Evolutionary conservation across 2,888 invertebrate genomes (phyloP), one percentile per base, ranked within the genome.

Genomic region (Trissoscelio sp.): DNA sequence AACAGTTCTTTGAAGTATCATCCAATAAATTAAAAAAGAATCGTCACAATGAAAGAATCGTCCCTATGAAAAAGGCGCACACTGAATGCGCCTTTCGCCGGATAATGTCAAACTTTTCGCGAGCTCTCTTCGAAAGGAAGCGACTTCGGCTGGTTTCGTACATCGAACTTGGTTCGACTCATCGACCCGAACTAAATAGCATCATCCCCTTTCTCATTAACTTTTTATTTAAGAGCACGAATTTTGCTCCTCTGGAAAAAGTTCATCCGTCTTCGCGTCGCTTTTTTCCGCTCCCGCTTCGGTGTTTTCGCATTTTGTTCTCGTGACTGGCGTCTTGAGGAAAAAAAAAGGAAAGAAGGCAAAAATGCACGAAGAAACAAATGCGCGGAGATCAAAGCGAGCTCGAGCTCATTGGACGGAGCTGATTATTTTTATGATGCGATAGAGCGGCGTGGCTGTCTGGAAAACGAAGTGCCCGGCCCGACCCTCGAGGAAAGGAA

Each of bases 361-460:
- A 67, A 64, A 77, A 81, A 79, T 84, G 85, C 85, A 86, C 79
- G 81, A 82, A 85, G 88, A 90, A 89, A 90, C 90, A 91, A 90
- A 90, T 88, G 90, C 87, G 77, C 70, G 82, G 85, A 90, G 91
- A 91, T 91, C 91, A 91, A 91, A 91, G 91, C 88, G 78, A 85
- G 86, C 85, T 77, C 78, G 86, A 85, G 87, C 87, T 89, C 89
- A 88, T 88, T 87, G 89, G 89, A 88, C 86, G 87, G 84, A 88
- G 88, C 88, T 91, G 91, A 91, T 91, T 91, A 91, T 91, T 91
- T 91, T 91, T 91, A 91, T 90, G 91, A 89, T 88, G 88, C 90
- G 90, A 91, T 87, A n/a, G n/a, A 88, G 88, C 86, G 78, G 79
- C 83, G 83, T 77, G 85, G 83, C 86, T 77, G 72, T 81, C 82